These are phyloP conservation scores for Prunella fulvescens DNA, from an alignment of 2,113 vertebrate genomes.

Conservation along the genomic window DNA sequence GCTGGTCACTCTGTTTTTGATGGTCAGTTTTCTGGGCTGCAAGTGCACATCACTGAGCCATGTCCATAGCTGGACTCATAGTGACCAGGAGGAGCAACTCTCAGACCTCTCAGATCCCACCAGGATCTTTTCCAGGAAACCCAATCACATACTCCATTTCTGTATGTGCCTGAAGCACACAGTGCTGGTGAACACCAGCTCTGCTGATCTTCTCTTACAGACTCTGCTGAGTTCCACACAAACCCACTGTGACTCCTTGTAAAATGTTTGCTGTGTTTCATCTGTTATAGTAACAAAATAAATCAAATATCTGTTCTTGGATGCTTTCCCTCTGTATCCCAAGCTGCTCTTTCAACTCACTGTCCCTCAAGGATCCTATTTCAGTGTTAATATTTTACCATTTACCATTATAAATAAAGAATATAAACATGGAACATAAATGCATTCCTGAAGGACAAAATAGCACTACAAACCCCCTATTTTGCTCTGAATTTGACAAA, in stretches of 20 bases:
- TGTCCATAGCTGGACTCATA: neutral
- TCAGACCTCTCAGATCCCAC: neutral
- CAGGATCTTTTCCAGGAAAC: neutral
- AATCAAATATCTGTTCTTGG: constrained; percentile 5
- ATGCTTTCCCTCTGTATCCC: neutral
- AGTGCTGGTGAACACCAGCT: neutral
- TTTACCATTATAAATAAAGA: constrained; percentile 32
- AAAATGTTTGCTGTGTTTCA: constrained; percentile 8
- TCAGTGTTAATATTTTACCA: constrained; percentile 27
- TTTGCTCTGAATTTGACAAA: constrained; percentile 14
- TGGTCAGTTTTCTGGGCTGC: fast-evolving
- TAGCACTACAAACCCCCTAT: neutral
- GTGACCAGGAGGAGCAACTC: neutral
- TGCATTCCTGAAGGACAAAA: constrained; percentile 27
- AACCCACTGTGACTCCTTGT: neutral
- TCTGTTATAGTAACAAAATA: neutral
- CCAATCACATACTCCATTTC: neutral
- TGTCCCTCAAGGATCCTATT: constrained; percentile 24
- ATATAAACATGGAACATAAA: constrained; percentile 5
- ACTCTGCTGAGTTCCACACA: neutral
- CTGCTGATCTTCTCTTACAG: neutral
- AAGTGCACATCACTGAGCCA: fast-evolving
- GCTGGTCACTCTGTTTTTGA: neutral
- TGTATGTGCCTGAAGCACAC: neutral
- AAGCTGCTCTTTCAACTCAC: neutral